Conservation (phyloP, 2,797 vertebrate species). For the Sebastes diaconus region DNA sequence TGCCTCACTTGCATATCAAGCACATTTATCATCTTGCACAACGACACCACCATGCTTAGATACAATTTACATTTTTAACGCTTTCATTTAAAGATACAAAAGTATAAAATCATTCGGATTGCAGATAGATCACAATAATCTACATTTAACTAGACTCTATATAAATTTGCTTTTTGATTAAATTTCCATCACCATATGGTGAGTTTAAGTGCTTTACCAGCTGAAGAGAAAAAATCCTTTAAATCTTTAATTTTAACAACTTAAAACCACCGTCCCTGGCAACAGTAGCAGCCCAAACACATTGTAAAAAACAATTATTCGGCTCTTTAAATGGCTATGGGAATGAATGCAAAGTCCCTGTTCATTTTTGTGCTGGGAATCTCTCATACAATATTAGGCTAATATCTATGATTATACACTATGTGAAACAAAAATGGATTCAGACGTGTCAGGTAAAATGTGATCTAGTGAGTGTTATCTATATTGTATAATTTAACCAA, state of each 20-base stretch:
- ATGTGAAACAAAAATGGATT: not conserved
- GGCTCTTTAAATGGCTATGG: slow-evolving; percentile 2
- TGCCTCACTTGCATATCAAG: not conserved
- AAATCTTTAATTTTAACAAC: slow-evolving; percentile 24
- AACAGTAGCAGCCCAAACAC: slow-evolving; percentile 25
- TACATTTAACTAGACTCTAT: not conserved
- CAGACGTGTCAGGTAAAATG: not conserved
- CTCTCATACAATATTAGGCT: not conserved
- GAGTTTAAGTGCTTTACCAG: not conserved
- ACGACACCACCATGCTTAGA: not conserved
- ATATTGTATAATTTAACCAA: slow-evolving; percentile 17
- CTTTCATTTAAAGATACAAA: not conserved
- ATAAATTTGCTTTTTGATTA: not conserved
- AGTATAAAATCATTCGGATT: not conserved
- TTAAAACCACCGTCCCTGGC: slow-evolving; percentile 18
- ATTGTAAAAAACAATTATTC: slow-evolving; percentile 41
- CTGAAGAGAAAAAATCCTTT: not conserved
- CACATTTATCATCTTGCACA: not conserved
- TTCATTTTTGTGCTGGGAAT: not conserved
- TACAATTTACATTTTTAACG: not conserved
- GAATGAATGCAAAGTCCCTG: not conserved
- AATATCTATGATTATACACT: not conserved
- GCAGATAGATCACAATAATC: not conserved
- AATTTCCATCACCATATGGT: not conserved
- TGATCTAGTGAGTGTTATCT: slow-evolving; percentile 11